phyloP scores from a whole-genome alignment of 2,113 vertebrate species.

The Maccullochella peelii region DNA sequence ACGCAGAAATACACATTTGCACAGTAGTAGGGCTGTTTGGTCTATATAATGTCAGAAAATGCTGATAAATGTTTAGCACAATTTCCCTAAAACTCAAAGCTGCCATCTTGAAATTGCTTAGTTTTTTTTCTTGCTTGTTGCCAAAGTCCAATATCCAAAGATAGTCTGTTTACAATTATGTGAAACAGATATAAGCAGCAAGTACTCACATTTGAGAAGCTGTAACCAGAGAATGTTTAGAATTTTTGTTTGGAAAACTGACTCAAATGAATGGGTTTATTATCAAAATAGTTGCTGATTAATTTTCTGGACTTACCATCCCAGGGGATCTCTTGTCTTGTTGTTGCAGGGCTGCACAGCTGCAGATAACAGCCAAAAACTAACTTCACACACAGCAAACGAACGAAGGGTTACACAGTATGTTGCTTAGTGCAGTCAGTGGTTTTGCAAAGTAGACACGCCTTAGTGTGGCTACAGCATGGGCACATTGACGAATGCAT shows the following conservation, averaged over 20 bases:
- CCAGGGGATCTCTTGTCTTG: too few species aligned
- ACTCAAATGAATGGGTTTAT: too few species aligned
- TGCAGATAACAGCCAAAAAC: neutral
- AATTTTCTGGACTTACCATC: too few species aligned
- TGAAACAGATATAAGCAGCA: too few species aligned
- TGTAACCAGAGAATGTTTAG: too few species aligned
- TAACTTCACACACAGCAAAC: neutral
- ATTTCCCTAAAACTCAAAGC: neutral
- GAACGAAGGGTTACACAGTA: neutral
- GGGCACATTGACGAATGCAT: neutral
- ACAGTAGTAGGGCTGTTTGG: neutral
- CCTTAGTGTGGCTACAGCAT: neutral
- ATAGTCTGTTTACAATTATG: neutral
- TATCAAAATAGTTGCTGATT: too few species aligned
- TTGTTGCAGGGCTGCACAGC: too few species aligned
- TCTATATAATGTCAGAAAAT: neutral
- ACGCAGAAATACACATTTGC: neutral
- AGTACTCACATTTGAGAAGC: too few species aligned
- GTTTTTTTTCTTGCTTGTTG: too few species aligned
- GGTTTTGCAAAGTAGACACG: neutral
- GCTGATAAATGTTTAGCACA: neutral
- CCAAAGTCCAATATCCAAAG: neutral
- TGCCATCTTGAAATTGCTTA: neutral
- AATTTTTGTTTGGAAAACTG: too few species aligned
- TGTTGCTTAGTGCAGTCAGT: neutral